phyloP scores from a whole-genome alignment of 92 coral and sea anemone genomes.

The Porites cylindrica region DNA sequence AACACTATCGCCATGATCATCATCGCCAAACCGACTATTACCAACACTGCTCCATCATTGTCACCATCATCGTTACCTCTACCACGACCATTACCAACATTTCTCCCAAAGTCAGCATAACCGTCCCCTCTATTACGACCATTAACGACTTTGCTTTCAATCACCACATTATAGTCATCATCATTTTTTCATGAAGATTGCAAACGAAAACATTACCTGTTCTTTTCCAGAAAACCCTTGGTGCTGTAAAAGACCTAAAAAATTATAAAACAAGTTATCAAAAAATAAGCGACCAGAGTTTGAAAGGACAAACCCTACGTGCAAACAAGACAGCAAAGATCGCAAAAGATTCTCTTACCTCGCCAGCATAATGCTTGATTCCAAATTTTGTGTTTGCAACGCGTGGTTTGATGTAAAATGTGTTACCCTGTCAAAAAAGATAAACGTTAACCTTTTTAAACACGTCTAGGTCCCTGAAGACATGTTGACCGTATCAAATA shows the following conservation, averaged over 20 bases:
- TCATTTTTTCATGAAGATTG: not conserved
- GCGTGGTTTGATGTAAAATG: slow-evolving; percentile 93
- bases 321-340: not conserved
- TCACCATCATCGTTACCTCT: not conserved
- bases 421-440: slow-evolving; percentile 69
- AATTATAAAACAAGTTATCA: not conserved
- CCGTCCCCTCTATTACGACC: too few species aligned
- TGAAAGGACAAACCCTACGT: not conserved
- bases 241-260: slow-evolving; percentile 89
- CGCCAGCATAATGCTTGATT: slow-evolving; percentile 98
- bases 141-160: not conserved
- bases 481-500: not conserved
- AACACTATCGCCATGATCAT: not conserved
- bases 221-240: slow-evolving; percentile 95
- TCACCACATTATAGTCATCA: too few species aligned
- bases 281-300: not conserved
- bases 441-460: not conserved
- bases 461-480: not conserved
- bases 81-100: not conserved
- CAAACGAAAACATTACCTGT: slow-evolving; percentile 72
- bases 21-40: not conserved
- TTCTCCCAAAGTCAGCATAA: not conserved
- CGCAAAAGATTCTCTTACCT: slow-evolving; percentile 61
- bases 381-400: slow-evolving; percentile 97
- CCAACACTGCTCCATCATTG: not conserved